A percentile compares a stretch with the other conserved stretches of the same genome.
phyloP scores from a whole-genome alignment of 64 coral and sea anemone genomes.

The Porites australiensis region DNA sequence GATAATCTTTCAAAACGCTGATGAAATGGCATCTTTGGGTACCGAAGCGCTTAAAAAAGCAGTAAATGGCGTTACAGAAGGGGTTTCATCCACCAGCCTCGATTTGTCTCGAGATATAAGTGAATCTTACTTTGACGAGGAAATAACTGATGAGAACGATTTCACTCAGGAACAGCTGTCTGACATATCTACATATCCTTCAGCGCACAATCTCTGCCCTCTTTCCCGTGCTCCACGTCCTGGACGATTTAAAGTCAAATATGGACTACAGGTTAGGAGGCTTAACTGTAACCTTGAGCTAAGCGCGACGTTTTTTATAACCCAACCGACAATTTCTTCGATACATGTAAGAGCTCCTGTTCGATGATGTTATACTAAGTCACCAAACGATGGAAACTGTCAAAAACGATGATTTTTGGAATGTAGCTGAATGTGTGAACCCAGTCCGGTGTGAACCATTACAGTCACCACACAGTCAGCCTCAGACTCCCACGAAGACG shows the following conservation, averaged over 20 bases:
- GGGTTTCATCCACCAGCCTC: not conserved
- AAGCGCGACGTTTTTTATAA: not conserved
- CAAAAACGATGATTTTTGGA: not conserved
- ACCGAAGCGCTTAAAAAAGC: constrained; percentile 1
- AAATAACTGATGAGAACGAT: not conserved
- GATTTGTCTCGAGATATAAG: not conserved
- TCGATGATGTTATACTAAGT: not conserved
- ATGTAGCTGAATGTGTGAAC: not conserved
- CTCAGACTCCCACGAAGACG: not conserved
- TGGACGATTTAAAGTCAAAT: not conserved
- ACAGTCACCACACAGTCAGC: not conserved
- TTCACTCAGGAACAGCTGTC: not conserved
- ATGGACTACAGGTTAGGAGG: not conserved
- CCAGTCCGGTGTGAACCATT: constrained; percentile 1
- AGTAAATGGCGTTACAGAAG: not conserved
- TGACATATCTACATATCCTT: not conserved
- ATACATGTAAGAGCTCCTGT: not conserved
- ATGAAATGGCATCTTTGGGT: not conserved
- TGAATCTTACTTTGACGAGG: not conserved
- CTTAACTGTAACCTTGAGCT: not conserved
- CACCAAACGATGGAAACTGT: not conserved
- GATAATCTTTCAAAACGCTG: not conserved
- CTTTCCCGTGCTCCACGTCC: not conserved
- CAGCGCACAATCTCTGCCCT: not conserved
- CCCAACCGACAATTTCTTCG: not conserved